Base-by-base conservation (phyloP, 2,113 vertebrate genomes). In the Felis chaus region DNA sequence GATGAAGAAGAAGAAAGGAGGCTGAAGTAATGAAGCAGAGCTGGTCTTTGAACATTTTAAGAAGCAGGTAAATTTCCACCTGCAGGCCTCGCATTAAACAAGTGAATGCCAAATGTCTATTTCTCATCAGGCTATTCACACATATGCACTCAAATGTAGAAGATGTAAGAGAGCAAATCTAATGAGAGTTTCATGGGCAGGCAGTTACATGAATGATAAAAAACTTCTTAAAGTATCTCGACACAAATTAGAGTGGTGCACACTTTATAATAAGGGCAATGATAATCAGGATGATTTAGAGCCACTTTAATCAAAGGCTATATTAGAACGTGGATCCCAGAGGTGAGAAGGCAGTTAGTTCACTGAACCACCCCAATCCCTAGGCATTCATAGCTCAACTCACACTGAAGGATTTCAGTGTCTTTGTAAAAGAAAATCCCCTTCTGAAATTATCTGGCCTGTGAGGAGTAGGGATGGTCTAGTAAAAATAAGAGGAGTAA, bases 381-480 rank as follows among this genome's bases (percentile, higher is more conserved):
- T n/a, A 89, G 97, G 53, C 86, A 78, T 91, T 50, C 96, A 93
- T 50, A 91, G 88, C 68, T 98, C 85, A 96, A 69, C 79, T 95
- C 97, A 45, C 82, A 61, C 63, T 41, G 83, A 93, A 65, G n/a
- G 91, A 97, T 95, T 97, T 96, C 96, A 97, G 97, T 95, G 83
- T 97, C 97, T 98, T 97, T 97, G 91, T 96, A 63, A 83, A 85
- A 45, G 73, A 91, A 98, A 96, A 91, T 96, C 69, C 92, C 94
- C 96, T 95, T 97, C 93, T 93, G 73, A 94, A 96, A 95, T 94
- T 33, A 88, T 93, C 36, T 57, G 41, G 36, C 73, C 83, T 81
- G n/a, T 39, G 53, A 83, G 55, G 31, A 63, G 39, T 50, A 41
- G 36, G 36, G 65, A 73, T 61, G 23, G 61, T 96, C 36, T 18